Percentiles rank a stretch among this genome's conserved stretches.
Evolutionary conservation across 2,888 invertebrate genomes (phyloP).

Genomic region (Tuta absoluta): DNA sequence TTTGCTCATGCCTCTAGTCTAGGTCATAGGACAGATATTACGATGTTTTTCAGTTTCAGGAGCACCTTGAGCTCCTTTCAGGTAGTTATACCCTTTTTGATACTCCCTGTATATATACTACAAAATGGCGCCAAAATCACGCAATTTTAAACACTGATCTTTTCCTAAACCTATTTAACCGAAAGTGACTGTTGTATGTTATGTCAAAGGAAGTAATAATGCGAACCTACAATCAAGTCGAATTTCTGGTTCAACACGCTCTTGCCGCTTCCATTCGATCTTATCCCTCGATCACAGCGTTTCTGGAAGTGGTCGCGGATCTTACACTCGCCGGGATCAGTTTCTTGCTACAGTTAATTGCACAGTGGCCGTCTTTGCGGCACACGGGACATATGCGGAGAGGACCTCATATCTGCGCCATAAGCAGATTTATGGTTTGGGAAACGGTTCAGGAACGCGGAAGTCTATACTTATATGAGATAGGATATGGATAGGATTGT

Average conservation of each 20-base stretch:
- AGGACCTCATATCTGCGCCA: conserved; percentile 3
- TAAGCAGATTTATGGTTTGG: conserved; percentile 1
- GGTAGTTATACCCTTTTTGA: no score
- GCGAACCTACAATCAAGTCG: no score
- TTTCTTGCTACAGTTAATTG: conserved; percentile 45
- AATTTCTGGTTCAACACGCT: background rate
- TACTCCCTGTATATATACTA: no score
- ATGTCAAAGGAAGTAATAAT: no score
- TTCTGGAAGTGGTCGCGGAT: conserved; percentile 66
- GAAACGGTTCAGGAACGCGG: background rate
- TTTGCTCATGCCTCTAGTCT: no score
- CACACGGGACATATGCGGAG: background rate
- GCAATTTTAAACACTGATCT: no score
- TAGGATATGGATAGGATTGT: background rate
- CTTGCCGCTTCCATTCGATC: conserved; percentile 3
- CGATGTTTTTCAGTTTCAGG: no score
- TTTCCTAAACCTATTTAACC: no score
- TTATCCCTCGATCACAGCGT: conserved; percentile 44
- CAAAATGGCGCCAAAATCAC: no score
- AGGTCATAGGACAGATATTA: no score
- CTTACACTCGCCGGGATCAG: conserved; percentile 59
- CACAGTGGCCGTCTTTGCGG: conserved; percentile 4
- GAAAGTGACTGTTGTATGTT: no score
- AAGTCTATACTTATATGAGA: background rate
- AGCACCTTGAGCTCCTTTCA: no score